Evolutionary conservation across 1,140 invertebrate genomes (phyloP), one percentile per base, ranked within the genome.

Genomic region (Drosophila santomea): DNA sequence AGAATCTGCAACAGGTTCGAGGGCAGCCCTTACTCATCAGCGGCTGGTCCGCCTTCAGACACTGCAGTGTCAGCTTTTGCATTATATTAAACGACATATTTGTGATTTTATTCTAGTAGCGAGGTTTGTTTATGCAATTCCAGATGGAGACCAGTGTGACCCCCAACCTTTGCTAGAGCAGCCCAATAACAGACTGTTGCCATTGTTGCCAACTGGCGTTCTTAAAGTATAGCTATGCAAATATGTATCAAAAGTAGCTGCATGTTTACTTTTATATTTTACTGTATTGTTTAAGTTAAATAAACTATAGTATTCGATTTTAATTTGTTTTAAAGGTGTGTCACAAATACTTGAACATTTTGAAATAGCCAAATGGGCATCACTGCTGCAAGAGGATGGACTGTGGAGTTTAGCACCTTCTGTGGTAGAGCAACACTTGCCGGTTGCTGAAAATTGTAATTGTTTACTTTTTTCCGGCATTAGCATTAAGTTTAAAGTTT

Each of bases 41-140:
- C 1, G 91, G 84, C 52, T 92, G 90, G 17, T 92, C 91, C 35
- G 52, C 77, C 41, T 90, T 92, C 0, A 92, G 74, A 23, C 91
- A 91, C 52, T 80, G 77, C 32, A 91, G 50, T 0, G 90, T 80
- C 3, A 91, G 45, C 17, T 91, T 91, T 68, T 91, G 90, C 63
- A 91, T 58, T 61, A 91, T 89, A 50, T 55, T 86, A n/a, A 78
- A 75, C 23, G 90, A 90, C 90, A 91, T 91, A 78, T 58, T 58
- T 7, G n/a, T 17, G 35, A 3, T 72, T 67, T 59, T 44, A n/a
- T 14, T 47, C 36, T 38, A 50, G 25, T 43, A 36, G 47, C 23
- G 25, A 74, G 60, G 52, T 76, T 61, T 88, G 74, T 86, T 86
- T 86, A 86, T 82, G 82, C 82, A 86, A 86, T 74, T 69, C 12